Percentiles rank a stretch among this genome's conserved stretches.
Conservation (phyloP, 2,888 invertebrate genomes). For the Pammene fasciana region DNA sequence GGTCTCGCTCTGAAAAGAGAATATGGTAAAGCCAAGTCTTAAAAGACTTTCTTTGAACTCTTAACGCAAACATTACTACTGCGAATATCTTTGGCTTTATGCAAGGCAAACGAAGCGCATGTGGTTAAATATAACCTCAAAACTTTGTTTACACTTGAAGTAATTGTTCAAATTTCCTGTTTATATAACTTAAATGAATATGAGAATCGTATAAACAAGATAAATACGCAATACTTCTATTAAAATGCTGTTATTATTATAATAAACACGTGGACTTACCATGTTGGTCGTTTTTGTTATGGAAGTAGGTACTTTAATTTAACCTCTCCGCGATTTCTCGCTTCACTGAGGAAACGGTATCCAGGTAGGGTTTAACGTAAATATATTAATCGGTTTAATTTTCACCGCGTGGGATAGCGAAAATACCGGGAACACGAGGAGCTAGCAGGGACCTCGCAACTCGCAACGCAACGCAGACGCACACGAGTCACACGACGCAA, state of each 20-base stretch:
- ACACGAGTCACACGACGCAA: neutral
- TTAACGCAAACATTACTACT: too few relatives aligned
- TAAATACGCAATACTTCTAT: too few relatives aligned
- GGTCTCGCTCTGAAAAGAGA: constrained; percentile 84
- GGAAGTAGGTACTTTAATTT: constrained; percentile 42
- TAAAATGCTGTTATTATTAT: neutral
- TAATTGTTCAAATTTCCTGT: neutral
- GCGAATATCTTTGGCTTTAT: too few relatives aligned
- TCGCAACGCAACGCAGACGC: neutral
- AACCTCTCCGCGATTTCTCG: constrained; percentile 83
- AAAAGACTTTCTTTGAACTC: too few relatives aligned
- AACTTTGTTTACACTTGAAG: neutral
- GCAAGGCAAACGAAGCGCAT: neutral
- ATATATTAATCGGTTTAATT: neutral
- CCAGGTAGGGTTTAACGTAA: constrained; percentile 5
- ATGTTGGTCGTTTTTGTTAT: constrained; percentile 54
- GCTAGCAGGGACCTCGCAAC: too few relatives aligned
- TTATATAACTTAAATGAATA: neutral
- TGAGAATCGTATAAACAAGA: neutral
- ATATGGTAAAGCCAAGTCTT: neutral
- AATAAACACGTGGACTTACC: constrained; percentile 64
- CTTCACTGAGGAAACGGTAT: constrained; percentile 76
- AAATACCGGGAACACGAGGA: constrained; percentile 6
- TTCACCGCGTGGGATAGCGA: neutral
- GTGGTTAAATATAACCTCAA: constrained; percentile 55